Percentiles rank a stretch among this genome's conserved stretches.
These are phyloP conservation scores for Propsilocerus akamusi DNA, from an alignment of 1,140 invertebrate species.

Conservation along the genomic window DNA sequence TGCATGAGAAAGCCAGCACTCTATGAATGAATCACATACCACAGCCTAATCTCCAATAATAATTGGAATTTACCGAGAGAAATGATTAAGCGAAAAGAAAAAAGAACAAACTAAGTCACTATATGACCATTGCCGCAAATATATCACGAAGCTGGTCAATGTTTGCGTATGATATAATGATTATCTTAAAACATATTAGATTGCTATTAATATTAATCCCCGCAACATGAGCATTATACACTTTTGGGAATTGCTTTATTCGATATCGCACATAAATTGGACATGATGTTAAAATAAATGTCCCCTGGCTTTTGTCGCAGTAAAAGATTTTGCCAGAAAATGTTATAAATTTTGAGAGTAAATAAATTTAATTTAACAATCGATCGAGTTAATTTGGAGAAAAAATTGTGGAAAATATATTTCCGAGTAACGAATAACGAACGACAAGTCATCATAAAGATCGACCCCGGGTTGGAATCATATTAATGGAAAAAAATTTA, in stretches of 20 bases:
- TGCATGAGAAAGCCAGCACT: no score
- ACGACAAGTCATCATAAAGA: neutral
- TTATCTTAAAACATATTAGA: slow-evolving; percentile 4
- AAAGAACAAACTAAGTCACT: no score
- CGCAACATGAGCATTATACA: neutral
- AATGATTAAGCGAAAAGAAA: no score
- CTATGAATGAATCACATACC: no score
- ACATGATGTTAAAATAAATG: neutral
- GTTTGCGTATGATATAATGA: neutral
- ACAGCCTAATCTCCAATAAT: no score
- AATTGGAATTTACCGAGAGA: no score
- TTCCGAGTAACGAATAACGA: neutral
- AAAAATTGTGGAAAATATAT: neutral
- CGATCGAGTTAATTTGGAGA: neutral
- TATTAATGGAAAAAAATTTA: neutral
- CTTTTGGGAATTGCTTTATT: neutral
- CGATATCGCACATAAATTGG: neutral
- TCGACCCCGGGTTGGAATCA: neutral
- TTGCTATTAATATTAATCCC: slow-evolving; percentile 3
- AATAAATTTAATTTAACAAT: neutral
- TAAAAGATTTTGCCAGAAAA: no score
- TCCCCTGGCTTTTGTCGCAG: no score
- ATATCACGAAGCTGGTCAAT: no score
- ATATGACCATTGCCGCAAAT: no score
- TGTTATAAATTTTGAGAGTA: no score